A percentile compares a stretch with the other conserved stretches of the same genome.
These are phyloP conservation scores for Seriola aureovittata DNA, from an alignment of 2,113 vertebrate species.

Conservation along the genomic window DNA sequence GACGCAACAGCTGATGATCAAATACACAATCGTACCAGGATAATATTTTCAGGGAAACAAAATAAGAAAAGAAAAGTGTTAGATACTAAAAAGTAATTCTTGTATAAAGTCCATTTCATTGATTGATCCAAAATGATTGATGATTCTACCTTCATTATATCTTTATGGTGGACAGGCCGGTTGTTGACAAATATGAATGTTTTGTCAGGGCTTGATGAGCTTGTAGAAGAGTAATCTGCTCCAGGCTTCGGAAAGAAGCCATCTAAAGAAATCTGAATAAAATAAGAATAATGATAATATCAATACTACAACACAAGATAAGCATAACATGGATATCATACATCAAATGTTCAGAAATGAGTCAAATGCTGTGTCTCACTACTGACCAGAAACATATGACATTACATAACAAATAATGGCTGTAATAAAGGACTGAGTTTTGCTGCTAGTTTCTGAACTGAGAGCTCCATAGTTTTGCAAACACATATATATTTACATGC, in stretches of 20 bases:
- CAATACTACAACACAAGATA: conserved; percentile 44
- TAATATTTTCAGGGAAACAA: neutral
- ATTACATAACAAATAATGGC: neutral
- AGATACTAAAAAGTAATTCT: neutral
- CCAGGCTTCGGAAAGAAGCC: conserved; percentile 93
- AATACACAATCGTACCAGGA: neutral
- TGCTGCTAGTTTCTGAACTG: neutral
- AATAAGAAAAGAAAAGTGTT: neutral
- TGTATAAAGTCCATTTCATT: neutral
- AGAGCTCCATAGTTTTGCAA: neutral
- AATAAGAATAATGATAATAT: conserved; percentile 36
- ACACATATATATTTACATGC: conserved; percentile 42
- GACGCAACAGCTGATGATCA: conserved; percentile 88
- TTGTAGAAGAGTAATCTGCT: conserved; percentile 86
- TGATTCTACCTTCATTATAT: conserved; percentile 92
- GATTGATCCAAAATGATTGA: neutral
- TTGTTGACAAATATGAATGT: conserved; percentile 93
- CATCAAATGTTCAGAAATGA: neutral
- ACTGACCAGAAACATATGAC: neutral
- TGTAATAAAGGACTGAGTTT: neutral
- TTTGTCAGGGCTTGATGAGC: conserved; percentile 89
- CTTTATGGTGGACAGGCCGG: conserved; percentile 92
- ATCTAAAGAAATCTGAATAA: conserved; percentile 88
- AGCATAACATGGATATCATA: neutral
- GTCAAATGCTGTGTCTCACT: neutral